Percentiles rank a stretch among this genome's conserved stretches.
Conservation (phyloP, 2,888 invertebrate species). For the Cheilosia urbana region DNA sequence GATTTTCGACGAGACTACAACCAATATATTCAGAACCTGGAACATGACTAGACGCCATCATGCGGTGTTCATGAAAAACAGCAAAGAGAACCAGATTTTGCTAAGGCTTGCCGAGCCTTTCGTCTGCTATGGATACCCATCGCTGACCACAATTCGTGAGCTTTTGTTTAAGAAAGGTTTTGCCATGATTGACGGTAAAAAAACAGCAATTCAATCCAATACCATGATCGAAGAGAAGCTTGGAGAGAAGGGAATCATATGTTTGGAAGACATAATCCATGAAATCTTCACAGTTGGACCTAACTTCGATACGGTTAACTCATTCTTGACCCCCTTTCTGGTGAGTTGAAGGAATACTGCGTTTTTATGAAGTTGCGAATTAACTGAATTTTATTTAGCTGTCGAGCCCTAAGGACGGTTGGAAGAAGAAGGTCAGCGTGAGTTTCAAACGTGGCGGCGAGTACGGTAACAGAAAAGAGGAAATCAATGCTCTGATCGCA, state of each 20-base stretch:
- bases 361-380: neutral
- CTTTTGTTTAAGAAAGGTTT: slow-evolving; percentile 83
- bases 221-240: slow-evolving; percentile 82
- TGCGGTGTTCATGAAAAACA: slow-evolving; percentile 82
- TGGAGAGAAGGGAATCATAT: slow-evolving; percentile 83
- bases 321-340: slow-evolving; percentile 81
- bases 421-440: slow-evolving; percentile 82
- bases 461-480: slow-evolving; percentile 82
- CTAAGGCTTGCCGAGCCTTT: slow-evolving; percentile 83
- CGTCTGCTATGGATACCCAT: slow-evolving; percentile 82
- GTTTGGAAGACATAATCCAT: slow-evolving; percentile 83
- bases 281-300: slow-evolving; percentile 83
- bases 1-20: slow-evolving; percentile 82
- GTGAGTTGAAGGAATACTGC: slow-evolving; percentile 78
- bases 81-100: slow-evolving; percentile 81
- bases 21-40: slow-evolving; percentile 80
- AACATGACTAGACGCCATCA: slow-evolving; percentile 80
- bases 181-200: slow-evolving; percentile 80
- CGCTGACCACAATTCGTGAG: slow-evolving; percentile 81
- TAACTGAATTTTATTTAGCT: slow-evolving; percentile 77
- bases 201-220: slow-evolving; percentile 83
- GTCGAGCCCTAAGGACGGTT: slow-evolving; percentile 82
- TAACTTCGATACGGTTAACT: slow-evolving; percentile 81
- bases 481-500: slow-evolving; percentile 81
- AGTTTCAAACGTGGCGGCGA: slow-evolving; percentile 83